Conservation (phyloP, 2,113 vertebrate species). For the Zosterops borbonicus region DNA sequence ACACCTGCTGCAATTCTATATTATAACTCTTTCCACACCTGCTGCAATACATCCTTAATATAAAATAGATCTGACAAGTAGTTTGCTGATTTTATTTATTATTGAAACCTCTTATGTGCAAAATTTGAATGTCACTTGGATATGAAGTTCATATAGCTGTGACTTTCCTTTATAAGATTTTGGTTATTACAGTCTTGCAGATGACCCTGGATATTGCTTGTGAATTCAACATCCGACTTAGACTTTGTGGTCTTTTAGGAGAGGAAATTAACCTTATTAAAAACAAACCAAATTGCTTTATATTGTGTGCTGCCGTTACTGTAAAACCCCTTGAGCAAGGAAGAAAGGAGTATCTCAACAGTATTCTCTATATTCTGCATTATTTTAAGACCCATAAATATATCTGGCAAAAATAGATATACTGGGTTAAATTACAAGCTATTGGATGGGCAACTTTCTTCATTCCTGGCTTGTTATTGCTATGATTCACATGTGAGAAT, state of each 20-base stretch:
- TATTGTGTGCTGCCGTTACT: background rate
- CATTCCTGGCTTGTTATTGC: background rate
- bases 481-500: background rate
- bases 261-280: background rate
- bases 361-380: background rate
- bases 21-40: background rate
- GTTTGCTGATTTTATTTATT: background rate
- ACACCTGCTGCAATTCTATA: background rate
- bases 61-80: background rate
- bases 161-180: background rate
- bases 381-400: background rate
- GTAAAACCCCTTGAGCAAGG: background rate
- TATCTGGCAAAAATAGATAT: background rate
- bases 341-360: background rate
- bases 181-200: background rate
- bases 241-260: background rate
- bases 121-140: background rate
- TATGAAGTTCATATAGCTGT: background rate
- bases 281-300: background rate
- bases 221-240: background rate
- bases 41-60: background rate
- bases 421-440: background rate
- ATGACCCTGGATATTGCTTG: background rate
- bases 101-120: background rate
- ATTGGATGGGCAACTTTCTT: background rate